Conservation (phyloP, 2,113 vertebrate genomes). For the Vulpes vulpes region DNA sequence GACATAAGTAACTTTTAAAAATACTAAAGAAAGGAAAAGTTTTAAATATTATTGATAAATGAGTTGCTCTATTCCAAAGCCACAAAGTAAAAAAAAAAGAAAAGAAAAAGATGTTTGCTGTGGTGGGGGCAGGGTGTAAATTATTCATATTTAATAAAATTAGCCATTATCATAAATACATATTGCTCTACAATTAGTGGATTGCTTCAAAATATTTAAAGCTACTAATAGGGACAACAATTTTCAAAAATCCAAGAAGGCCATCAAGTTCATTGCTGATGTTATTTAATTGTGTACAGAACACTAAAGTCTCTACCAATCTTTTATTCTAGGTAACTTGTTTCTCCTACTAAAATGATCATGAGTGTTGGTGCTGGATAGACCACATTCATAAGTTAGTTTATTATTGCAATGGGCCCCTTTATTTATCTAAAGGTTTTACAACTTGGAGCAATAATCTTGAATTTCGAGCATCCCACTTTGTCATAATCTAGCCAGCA, state of each 20-base stretch:
- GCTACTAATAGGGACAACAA: not conserved
- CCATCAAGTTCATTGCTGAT: not conserved
- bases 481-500: not conserved
- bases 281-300: not conserved
- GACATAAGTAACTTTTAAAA: not conserved
- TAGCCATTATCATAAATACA: slow-evolving; percentile 11
- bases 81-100: not conserved
- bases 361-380: not conserved
- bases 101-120: not conserved
- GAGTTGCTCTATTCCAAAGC: not conserved
- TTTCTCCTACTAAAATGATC: not conserved
- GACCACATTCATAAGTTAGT: not conserved
- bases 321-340: not conserved
- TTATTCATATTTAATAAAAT: slow-evolving; percentile 44
- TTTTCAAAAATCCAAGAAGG: not conserved
- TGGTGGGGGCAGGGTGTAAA: not conserved
- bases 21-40: slow-evolving; percentile 1
- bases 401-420: not conserved
- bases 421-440: slow-evolving; percentile 29
- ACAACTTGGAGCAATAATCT: not conserved
- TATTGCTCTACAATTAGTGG: not conserved
- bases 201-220: slow-evolving; percentile 56
- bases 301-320: not conserved
- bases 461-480: not conserved
- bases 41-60: slow-evolving; percentile 21